These are phyloP conservation scores for Drosophila bunnanda DNA, from an alignment of 2,888 invertebrate genomes.

Conservation along the genomic window DNA sequence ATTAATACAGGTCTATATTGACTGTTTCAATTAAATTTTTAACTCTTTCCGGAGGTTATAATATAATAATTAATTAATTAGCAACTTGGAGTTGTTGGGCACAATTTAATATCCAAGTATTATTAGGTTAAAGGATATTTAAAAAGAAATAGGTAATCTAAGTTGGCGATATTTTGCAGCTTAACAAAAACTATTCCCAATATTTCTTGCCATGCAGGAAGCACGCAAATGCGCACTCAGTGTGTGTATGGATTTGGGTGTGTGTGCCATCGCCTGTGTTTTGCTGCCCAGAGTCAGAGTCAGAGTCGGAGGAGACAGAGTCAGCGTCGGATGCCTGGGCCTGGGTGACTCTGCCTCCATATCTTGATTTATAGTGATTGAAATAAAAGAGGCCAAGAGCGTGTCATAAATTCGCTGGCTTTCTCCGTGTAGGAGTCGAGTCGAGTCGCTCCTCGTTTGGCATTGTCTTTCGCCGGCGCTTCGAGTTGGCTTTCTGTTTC, in stretches of 20 bases:
- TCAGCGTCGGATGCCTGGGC: constrained; percentile 41
- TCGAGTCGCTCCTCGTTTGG: constrained; percentile 62
- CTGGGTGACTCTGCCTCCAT: constrained; percentile 56
- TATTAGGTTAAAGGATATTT: no score
- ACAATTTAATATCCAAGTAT: no score
- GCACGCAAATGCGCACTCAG: constrained; percentile 72
- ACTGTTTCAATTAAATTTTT: no score
- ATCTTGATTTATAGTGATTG: constrained; percentile 82
- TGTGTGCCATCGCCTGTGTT: constrained; percentile 29
- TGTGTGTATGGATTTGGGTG: constrained; percentile 14
- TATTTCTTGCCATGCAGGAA: constrained; percentile 28
- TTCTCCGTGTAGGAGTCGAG: constrained; percentile 46
- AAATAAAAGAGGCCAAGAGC: constrained; percentile 80
- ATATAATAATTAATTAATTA: no score
- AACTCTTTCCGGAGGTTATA: no score
- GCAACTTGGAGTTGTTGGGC: no score
- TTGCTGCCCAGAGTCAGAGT: constrained; percentile 26
- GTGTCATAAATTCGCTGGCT: constrained; percentile 78
- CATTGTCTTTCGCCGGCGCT: constrained; percentile 72
- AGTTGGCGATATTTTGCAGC: no score
- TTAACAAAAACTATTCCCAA: constrained; percentile 2
- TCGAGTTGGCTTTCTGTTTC: constrained; percentile 66
- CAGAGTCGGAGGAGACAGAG: constrained; percentile 2
- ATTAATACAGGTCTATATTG: no score
- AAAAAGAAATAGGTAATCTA: no score